Conservation (phyloP, 2,888 invertebrate species). For the Acronicta alni region DNA sequence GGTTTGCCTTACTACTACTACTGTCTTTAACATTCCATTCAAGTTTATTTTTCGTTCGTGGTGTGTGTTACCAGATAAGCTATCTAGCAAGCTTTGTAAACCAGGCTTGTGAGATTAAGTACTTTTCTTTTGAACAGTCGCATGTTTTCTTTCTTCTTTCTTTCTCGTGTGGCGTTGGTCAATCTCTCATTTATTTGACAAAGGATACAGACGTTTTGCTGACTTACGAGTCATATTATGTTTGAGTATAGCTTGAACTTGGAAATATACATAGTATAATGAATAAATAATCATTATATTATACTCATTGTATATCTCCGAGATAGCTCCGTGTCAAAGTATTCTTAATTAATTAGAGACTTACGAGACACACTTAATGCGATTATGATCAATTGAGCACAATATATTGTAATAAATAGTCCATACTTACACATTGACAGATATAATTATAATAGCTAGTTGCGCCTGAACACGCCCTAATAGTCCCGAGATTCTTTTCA, state of each 20-base stretch:
- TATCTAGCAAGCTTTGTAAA: constrained; percentile 6
- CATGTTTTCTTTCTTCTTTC: constrained; percentile 9
- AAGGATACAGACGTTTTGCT: no score
- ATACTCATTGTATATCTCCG: no score
- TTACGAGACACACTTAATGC: constrained; percentile 27
- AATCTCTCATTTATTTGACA: background rate
- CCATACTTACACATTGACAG: constrained; percentile 36
- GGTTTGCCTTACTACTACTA: no score
- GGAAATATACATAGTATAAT: no score
- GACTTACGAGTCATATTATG: no score
- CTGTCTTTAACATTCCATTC: constrained; percentile 16
- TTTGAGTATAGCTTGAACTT: no score
- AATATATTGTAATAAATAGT: constrained; percentile 48
- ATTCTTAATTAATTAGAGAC: constrained; percentile 34
- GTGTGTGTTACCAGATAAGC: constrained; percentile 30
- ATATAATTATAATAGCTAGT: constrained; percentile 52
- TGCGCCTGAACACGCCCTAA: constrained; percentile 59
- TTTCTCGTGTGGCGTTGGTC: background rate
- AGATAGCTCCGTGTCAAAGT: constrained; percentile 30
- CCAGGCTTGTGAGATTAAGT: constrained; percentile 14
- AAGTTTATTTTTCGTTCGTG: no score
- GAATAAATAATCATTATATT: no score
- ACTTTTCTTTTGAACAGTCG: constrained; percentile 4
- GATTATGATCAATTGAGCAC: constrained; percentile 25
- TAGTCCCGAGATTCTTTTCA: constrained; percentile 76